Base-by-base conservation (phyloP, 2,797 vertebrate genomes). In the Phrynocephalus guinanensis region DNA sequence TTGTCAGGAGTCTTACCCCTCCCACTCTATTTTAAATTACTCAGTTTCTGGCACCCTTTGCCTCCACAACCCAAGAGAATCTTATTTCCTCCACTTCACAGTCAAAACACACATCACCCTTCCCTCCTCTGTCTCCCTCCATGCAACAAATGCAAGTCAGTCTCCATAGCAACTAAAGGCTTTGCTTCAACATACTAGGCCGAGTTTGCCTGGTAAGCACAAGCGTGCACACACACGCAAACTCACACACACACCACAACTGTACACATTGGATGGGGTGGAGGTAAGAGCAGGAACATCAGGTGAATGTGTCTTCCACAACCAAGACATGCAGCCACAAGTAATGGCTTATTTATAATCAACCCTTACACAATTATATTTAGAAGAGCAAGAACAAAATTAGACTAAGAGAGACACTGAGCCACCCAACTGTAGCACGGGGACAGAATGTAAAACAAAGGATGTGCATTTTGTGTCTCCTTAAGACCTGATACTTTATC, bases 31-130 rank as follows among this genome's bases (percentile, higher is more conserved):
- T 30, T 73, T 83, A 83, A 83, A 70, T 83, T 83, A 78, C 81
- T 70, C 80, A 68, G 18, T 68, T 73, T 70, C 70, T 83, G 81
- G 73, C 86, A 71, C 8, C 80, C 44, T 70, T 83, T 6, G 6
- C 22, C 56, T 24, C 63, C 72, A 76, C 63, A 67, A 16, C 15
- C 60, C 24, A 56, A 50, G 73, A 71, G 68, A 83, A 84, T 88
- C 82, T 79, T 33, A 84, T 79, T 84, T 79, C 75, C 52, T 83
- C 87, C 67, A 88, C 52, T 88, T 88, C 76, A 79, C 67, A 84
- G 75, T 87, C 75, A 87, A 87, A 83, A 83, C 73, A 83, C 63
- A 77, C 73, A 81, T 22, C 48, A 70, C 2, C 10, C 48, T 33
- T 73, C 28, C 56, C 73, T 30, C 30, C 73, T 82, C 72, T 10